Conservation (phyloP, 2,888 invertebrate genomes). For the Therioaphis trifolii region DNA sequence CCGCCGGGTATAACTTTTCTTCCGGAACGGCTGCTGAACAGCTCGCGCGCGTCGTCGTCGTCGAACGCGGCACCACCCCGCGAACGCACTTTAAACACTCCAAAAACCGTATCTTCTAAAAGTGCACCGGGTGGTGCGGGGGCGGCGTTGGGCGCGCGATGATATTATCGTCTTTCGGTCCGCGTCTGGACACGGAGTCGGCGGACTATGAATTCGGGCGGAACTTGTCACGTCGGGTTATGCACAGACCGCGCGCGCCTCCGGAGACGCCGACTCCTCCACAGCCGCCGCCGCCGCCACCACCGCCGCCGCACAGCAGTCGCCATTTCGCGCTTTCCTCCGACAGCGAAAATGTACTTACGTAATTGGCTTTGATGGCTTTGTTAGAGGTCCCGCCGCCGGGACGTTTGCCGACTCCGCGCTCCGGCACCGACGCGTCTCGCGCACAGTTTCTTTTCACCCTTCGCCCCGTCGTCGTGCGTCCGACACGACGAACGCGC, state of each 20-base stretch:
- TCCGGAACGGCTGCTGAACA: slow-evolving; percentile 10
- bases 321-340: slow-evolving; percentile 7
- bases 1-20: slow-evolving; percentile 34
- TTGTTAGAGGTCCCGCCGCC: slow-evolving; percentile 31
- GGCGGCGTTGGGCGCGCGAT: no score
- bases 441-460: no score
- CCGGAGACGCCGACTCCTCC: not conserved
- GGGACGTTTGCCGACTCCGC: slow-evolving; percentile 15
- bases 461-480: not conserved
- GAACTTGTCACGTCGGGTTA: slow-evolving; percentile 57
- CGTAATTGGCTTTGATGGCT: slow-evolving; percentile 60
- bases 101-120: slow-evolving; percentile 45
- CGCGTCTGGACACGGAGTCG: not conserved
- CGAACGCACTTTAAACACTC: slow-evolving; percentile 41
- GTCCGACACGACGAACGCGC: no score
- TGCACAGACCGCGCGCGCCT: not conserved
- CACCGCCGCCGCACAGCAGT: not conserved
- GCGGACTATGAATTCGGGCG: slow-evolving; percentile 43
- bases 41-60: not conserved
- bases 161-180: not conserved
- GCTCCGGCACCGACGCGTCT: not conserved
- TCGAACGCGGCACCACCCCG: not conserved
- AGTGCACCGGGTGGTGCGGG: not conserved
- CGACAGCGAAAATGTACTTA: slow-evolving; percentile 46
- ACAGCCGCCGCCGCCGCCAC: not conserved